A percentile compares a stretch with the other conserved stretches of the same genome.
These are phyloP conservation scores for Phocoena sinus DNA, from an alignment of 2,113 vertebrate genomes.

Conservation along the genomic window DNA sequence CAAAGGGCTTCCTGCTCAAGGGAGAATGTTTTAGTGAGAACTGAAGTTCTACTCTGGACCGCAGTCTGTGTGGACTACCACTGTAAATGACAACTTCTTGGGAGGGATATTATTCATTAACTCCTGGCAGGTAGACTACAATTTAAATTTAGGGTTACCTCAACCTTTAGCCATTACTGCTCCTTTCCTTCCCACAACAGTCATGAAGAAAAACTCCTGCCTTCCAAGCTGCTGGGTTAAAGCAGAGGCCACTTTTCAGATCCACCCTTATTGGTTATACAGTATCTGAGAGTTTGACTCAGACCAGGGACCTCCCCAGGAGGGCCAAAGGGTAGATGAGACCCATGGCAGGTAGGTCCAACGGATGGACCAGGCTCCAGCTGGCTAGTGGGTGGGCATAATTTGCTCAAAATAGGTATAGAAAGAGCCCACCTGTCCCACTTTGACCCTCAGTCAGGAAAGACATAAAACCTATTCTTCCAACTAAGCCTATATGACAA, in stretches of 20 bases:
- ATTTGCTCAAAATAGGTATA: neutral
- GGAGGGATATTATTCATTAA: neutral
- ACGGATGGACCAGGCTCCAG: neutral
- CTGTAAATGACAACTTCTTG: neutral
- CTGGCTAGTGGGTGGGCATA: neutral
- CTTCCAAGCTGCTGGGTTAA: neutral
- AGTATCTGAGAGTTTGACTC: neutral
- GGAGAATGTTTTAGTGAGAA: neutral
- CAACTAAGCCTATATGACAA: neutral
- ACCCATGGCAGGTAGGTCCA: neutral
- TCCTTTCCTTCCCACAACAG: neutral
- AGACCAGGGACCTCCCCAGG: neutral
- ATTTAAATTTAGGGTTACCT: neutral
- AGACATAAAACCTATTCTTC: neutral
- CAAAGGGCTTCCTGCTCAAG: slow-evolving; percentile 1
- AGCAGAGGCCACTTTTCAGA: neutral
- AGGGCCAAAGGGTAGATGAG: neutral
- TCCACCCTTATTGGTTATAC: neutral
- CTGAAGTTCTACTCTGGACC: neutral
- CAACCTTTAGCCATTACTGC: neutral
- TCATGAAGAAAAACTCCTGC: neutral
- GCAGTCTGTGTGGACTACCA: neutral
- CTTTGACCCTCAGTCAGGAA: neutral
- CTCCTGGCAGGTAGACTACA: neutral
- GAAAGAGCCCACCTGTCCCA: neutral